Conservation (phyloP, 2,113 vertebrate genomes). For the Chascanopsetta lugubris region DNA sequence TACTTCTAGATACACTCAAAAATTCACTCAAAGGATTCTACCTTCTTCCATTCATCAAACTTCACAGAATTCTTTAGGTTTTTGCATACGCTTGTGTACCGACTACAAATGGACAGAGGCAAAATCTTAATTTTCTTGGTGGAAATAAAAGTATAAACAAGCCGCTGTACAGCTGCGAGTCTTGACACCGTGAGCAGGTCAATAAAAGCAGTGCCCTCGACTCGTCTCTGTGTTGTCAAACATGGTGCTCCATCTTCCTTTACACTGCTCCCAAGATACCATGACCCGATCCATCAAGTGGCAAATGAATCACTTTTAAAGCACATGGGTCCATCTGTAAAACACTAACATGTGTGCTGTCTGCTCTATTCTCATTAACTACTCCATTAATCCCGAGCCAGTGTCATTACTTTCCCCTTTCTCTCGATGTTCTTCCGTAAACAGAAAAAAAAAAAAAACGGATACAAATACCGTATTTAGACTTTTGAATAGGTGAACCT, state of each 20-base stretch:
- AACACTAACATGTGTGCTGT: constrained; percentile 76
- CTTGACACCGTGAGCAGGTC: constrained; percentile 5
- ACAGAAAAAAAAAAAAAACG: constrained; percentile 42
- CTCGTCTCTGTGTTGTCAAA: constrained; percentile 33
- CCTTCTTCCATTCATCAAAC: too few species aligned
- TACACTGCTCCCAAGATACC: constrained; percentile 39
- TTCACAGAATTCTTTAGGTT: too few species aligned
- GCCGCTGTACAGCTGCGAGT: background rate
- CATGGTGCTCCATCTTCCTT: constrained; percentile 50
- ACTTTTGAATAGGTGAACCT: too few species aligned
- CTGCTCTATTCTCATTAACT: constrained; percentile 69
- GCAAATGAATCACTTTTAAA: constrained; percentile 73
- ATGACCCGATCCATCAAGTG: constrained; percentile 64
- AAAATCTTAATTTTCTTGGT: too few species aligned
- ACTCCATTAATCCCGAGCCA: constrained; percentile 63
- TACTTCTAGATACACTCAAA: too few species aligned
- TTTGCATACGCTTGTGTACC: too few species aligned
- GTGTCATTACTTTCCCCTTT: constrained; percentile 59
- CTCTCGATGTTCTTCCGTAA: constrained; percentile 58
- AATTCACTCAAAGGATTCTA: too few species aligned
- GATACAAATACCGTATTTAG: too few species aligned
- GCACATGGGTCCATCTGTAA: constrained; percentile 63
- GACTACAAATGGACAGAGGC: too few species aligned
- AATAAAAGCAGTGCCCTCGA: constrained; percentile 20
- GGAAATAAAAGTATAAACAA: too few species aligned